A percentile compares a stretch with the other conserved stretches of the same genome.
phyloP scores from a whole-genome alignment of 1,140 invertebrate species.

The Vanessa atalanta region DNA sequence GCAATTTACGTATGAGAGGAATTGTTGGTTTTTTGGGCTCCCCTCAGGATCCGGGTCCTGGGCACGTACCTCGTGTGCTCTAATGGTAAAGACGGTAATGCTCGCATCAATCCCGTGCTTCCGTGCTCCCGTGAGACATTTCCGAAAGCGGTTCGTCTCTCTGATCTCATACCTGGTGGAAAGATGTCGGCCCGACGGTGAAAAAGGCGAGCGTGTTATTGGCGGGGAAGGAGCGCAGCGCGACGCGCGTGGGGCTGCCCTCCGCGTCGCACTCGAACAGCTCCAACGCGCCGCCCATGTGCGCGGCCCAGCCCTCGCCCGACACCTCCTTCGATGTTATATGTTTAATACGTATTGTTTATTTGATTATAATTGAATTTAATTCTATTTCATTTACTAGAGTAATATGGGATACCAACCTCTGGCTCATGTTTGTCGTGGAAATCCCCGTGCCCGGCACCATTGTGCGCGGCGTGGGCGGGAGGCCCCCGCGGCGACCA shows the following conservation, averaged over 20 bases:
- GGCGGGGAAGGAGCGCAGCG: slow-evolving; percentile 81
- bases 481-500: slow-evolving; percentile 56
- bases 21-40: no score
- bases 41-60: no score
- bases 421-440: background rate
- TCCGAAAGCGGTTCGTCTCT: no score
- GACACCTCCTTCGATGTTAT: background rate
- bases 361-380: no score
- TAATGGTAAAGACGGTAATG: no score
- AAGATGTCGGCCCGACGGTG: slow-evolving; percentile 80
- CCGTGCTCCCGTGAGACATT: no score
- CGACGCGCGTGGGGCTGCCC: slow-evolving; percentile 80
- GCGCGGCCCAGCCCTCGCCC: slow-evolving; percentile 78
- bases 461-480: slow-evolving; percentile 44
- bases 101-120: no score
- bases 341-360: no score
- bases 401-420: background rate
- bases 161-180: slow-evolving; percentile 55
- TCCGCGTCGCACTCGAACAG: slow-evolving; percentile 82
- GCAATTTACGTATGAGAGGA: no score
- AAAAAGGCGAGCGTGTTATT: slow-evolving; percentile 89
- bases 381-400: no score
- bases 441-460: slow-evolving; percentile 32
- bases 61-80: no score
- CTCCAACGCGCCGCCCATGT: slow-evolving; percentile 85